Conservation (phyloP, 2,113 vertebrate genomes). For the Scortum barcoo region DNA sequence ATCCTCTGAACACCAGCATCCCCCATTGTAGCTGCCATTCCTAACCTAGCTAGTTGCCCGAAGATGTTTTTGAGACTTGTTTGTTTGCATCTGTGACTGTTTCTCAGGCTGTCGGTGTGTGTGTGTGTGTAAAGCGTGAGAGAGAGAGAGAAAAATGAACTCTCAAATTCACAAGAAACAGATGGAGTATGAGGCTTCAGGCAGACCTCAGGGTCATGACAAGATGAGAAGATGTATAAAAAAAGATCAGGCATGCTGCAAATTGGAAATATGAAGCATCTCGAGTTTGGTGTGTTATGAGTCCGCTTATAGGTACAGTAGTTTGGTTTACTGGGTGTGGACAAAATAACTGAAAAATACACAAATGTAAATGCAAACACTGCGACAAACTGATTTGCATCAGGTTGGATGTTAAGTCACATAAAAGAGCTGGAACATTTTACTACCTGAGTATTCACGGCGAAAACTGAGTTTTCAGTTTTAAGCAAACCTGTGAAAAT, state of each 20-base stretch:
- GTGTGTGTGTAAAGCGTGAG: neutral
- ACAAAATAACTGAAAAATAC: neutral
- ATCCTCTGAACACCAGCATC: constrained; percentile 31
- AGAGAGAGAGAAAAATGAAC: constrained; percentile 2
- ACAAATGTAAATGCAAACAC: neutral
- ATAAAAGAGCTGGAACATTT: neutral
- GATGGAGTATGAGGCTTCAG: constrained; percentile 67
- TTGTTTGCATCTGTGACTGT: constrained; percentile 20
- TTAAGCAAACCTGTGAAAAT: neutral
- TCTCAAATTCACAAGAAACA: constrained; percentile 53
- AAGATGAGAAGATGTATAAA: constrained; percentile 62
- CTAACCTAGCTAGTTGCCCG: constrained; percentile 17
- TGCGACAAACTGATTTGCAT: neutral
- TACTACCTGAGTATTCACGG: neutral
- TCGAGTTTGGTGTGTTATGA: neutral
- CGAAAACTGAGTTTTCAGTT: too few relatives aligned
- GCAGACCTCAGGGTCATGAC: constrained; percentile 58
- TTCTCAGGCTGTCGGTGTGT: neutral
- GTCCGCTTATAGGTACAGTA: neutral
- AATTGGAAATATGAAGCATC: constrained; percentile 37
- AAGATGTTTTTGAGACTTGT: constrained; percentile 37
- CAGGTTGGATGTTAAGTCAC: too few relatives aligned
- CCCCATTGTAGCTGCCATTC: neutral
- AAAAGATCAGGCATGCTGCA: constrained; percentile 34
- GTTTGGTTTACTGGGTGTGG: neutral